Base-by-base conservation (phyloP, 2,797 vertebrate genomes). In the Apogon talboti region DNA sequence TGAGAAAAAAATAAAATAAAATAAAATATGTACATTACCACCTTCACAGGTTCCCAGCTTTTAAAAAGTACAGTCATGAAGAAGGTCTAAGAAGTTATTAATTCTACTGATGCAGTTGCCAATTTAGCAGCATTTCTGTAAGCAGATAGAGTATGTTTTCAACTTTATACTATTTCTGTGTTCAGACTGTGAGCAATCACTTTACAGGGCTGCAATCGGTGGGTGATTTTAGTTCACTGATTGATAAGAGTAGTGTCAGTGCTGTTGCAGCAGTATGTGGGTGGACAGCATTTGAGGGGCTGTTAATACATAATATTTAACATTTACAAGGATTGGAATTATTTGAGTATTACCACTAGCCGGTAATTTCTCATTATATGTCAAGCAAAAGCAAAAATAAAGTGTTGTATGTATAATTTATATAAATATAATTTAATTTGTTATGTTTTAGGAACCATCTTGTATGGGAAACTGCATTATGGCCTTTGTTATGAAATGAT, bases 151-250 rank as follows among this genome's bases (percentile, higher is more conserved):
- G 13, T 24, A 47, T 66, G 62, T 78, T 76, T 79, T 82, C 66
- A 66, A 73, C 72, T 69, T 62, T 53, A 47, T 66, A 72, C 61
- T 28, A 71, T 74, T 76, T 78, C 71, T 73, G 68, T 78, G 77
- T 63, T 81, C 76, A 79, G 67, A 65, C 74, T 72, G 62, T 5
- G 54, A 65, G 79, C 71, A 76, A 82, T 78, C 66, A 74, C 72
- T 76, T 51, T 54, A 38, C 57, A 45, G 68, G 47, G 67, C 72
- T 69, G 76, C 74, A 76, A 61, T 74, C 60, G 54, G 67, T 56
- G 68, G 76, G 61, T 80, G 74, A 85, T 71, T 68, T 33, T 41
- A 83, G 74, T 75, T 78, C 49, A 64, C 72, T 78, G 78, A 84
- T 74, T 78, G 78, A 84, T 73, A 65, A 60, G 38, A 71, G 19